phyloP scores from a whole-genome alignment of 2,113 vertebrate genomes.

The Prionailurus viverrinus region DNA sequence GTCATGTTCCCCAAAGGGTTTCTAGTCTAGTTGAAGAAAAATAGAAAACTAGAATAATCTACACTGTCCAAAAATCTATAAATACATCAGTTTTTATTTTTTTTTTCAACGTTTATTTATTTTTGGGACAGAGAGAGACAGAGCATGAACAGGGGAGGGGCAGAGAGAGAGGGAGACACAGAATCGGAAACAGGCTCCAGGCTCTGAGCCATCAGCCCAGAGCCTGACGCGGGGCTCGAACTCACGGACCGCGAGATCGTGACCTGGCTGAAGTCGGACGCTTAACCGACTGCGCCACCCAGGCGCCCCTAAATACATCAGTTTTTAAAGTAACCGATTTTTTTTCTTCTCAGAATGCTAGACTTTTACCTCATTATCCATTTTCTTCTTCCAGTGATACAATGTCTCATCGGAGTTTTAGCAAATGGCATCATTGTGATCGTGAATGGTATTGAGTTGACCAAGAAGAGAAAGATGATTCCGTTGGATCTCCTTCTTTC shows the following conservation, averaged over 20 bases:
- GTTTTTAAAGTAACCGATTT: background rate
- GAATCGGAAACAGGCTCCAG: no score
- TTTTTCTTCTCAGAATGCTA: conserved; percentile 33
- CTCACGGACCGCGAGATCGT: no score
- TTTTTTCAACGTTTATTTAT: no score
- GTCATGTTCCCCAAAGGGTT: fast-evolving
- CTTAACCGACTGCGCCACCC: no score
- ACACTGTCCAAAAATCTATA: background rate
- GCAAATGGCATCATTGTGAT: conserved; percentile 65
- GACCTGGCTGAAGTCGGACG: no score
- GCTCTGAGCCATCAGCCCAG: no score
- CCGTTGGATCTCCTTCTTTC: conserved; percentile 58
- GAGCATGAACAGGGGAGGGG: no score
- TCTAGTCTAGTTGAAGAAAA: background rate
- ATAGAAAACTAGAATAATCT: background rate
- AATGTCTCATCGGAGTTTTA: background rate
- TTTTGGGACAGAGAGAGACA: no score
- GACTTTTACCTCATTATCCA: fast-evolving
- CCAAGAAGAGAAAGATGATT: conserved; percentile 27
- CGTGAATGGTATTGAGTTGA: background rate
- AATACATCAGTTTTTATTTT: background rate
- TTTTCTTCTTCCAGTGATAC: background rate
- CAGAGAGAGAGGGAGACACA: no score
- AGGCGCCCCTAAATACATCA: no score
- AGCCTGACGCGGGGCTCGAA: no score